These are phyloP conservation scores for Anolis carolinensis DNA, from an alignment of 2,113 vertebrate genomes.

Conservation along the genomic window DNA sequence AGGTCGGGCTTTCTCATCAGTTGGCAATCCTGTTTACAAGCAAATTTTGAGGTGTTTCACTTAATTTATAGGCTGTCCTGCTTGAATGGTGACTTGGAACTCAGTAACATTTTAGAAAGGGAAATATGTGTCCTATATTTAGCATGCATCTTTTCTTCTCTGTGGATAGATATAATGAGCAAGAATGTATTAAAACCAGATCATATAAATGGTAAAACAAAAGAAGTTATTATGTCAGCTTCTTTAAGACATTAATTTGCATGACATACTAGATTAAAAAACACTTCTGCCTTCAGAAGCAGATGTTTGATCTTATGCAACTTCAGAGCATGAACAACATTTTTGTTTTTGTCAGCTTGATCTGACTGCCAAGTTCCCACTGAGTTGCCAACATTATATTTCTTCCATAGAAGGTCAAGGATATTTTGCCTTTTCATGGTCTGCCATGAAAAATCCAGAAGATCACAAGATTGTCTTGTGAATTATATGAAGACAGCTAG, in stretches of 20 bases:
- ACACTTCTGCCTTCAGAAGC: not conserved
- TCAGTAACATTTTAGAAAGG: not conserved
- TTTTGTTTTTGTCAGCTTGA: not conserved
- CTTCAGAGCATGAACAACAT: not conserved
- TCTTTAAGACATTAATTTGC: not conserved
- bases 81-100: not conserved
- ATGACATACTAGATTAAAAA: not conserved
- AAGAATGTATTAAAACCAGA: not conserved
- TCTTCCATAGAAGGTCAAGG: slow-evolving; percentile 6
- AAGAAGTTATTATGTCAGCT: not conserved
- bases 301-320: not conserved
- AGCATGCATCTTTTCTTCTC: not conserved
- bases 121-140: not conserved
- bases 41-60: not conserved
- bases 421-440: not conserved
- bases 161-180: not conserved
- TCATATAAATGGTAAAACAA: not conserved
- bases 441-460: not conserved
- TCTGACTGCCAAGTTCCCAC: not conserved
- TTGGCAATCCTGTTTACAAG: not conserved
- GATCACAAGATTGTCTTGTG: slow-evolving; percentile 3
- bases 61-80: too few relatives aligned
- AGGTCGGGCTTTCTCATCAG: not conserved
- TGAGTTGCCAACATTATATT: not conserved
- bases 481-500: not conserved